Evolutionary conservation across 1,140 invertebrate species (phyloP), one percentile per base, ranked within the genome.

Genomic region (Hestina assimilis): DNA sequence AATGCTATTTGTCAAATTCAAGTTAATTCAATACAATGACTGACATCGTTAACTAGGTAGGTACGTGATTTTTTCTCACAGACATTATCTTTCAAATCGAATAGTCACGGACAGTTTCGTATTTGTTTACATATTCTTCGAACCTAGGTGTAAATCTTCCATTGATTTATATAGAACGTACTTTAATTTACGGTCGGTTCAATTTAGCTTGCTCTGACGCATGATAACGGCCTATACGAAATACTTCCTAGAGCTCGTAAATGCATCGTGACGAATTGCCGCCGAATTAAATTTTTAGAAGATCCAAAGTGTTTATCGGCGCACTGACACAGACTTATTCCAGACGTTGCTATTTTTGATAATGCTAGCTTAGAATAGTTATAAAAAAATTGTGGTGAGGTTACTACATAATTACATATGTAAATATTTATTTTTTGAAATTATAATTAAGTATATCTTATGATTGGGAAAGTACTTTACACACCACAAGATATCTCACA

Each of bases 161-260:
- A 67, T 72, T 79, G 76, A 81, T 83, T 83, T 83, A 81, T 69
- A 66, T 47, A 59, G 59, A 63, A 74, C 67, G 68, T 69, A 72
- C 67, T 75, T 66, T 74, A 75, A 75, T 75, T 79, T 79, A 82
- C 73, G 72, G 65, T 69, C 66, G 48, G 48, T 68, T 75, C 46
- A 69, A 73, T 79, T 74, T 71, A 72, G 62, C 59, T 35, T 52
- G 47, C 46, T 57, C 64, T 63, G 59, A 66, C 64, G 52, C 54
- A 56, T 54, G 47, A 26, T 54, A 43, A 63, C 54, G 33, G 43
- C 12, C 48, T 48, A 57, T 59, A 21, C 29, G 38, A 48, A 42
- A 48, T 43, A 43, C 43, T 58, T 58, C 38, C 11, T 52, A 52
- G 35, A 52, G 21, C 9, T 52, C 33, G 47, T 50, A 50, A 38